Evolutionary conservation across 2,113 vertebrate species (phyloP).

Genomic region (Corythaixoides concolor): DNA sequence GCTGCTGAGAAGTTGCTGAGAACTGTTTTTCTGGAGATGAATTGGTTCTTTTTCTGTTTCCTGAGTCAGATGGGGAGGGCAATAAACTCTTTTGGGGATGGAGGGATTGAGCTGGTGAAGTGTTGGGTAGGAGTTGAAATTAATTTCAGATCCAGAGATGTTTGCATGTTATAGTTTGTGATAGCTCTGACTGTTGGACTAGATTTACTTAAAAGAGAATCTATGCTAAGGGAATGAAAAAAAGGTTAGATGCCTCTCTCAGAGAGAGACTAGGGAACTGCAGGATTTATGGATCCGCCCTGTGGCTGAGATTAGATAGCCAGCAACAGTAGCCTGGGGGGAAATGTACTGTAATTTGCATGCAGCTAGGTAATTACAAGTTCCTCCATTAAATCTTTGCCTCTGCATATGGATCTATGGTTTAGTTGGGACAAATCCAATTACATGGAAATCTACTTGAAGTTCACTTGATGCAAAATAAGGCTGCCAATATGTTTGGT

Average conservation of each 20-base stretch:
- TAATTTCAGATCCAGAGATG: constrained; percentile 6
- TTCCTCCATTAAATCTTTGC: constrained; percentile 25
- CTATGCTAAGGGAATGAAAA: background rate
- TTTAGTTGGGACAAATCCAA: background rate
- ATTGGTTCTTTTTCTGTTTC: background rate
- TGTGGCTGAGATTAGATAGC: constrained; percentile 39
- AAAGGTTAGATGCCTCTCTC: background rate
- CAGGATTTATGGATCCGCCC: constrained; percentile 20
- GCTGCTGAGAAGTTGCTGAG: background rate
- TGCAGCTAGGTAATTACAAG: constrained; percentile 49
- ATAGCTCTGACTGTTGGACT: background rate
- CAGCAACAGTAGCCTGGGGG: background rate
- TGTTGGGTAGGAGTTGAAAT: constrained; percentile 1
- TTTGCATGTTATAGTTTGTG: background rate
- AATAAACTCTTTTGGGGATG: background rate
- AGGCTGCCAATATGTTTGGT: background rate
- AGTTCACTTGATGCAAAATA: background rate
- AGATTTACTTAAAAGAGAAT: background rate
- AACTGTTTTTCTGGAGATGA: background rate
- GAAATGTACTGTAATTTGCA: constrained; percentile 42
- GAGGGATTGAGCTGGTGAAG: background rate
- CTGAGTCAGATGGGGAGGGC: background rate
- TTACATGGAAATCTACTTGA: constrained; percentile 18
- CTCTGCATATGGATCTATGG: constrained; percentile 22
- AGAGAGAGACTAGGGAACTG: background rate